Evolutionary conservation across 2,888 invertebrate species (phyloP).

Genomic region (Polymixis lichenea): DNA sequence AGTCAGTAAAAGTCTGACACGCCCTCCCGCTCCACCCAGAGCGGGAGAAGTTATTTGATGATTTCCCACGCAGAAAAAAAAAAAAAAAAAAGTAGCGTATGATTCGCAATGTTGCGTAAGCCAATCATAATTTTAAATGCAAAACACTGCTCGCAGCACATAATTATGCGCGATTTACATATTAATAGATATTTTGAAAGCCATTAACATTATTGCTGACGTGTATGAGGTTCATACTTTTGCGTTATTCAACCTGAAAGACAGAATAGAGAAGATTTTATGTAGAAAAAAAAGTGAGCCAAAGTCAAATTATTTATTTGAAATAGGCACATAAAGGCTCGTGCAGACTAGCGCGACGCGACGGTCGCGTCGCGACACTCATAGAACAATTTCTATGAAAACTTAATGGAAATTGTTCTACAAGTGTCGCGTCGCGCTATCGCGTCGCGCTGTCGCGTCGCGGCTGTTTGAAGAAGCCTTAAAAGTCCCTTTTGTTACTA

Average conservation of each 20-base stretch:
- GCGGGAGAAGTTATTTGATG: too few relatives aligned
- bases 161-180: slow-evolving; percentile 48
- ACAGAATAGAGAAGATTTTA: background rate
- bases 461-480: too few relatives aligned
- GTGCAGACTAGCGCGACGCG: too few relatives aligned
- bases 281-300: background rate
- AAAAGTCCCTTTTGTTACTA: background rate
- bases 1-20: too few relatives aligned
- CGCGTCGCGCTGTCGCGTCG: too few relatives aligned
- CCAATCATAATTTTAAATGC: slow-evolving; percentile 53
- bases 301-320: background rate
- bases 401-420: too few relatives aligned
- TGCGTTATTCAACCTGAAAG: background rate
- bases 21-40: too few relatives aligned
- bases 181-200: slow-evolving; percentile 54
- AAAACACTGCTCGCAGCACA: slow-evolving; percentile 37
- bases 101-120: slow-evolving; percentile 18
- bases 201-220: slow-evolving; percentile 34
- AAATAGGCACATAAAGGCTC: background rate
- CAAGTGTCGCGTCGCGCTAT: too few relatives aligned
- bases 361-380: too few relatives aligned
- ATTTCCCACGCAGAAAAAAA: too few relatives aligned
- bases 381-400: too few relatives aligned
- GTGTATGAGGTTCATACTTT: slow-evolving; percentile 15
- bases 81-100: slow-evolving; percentile 16